Conservation (phyloP, 2,888 invertebrate genomes). For the Empis stercorea region DNA sequence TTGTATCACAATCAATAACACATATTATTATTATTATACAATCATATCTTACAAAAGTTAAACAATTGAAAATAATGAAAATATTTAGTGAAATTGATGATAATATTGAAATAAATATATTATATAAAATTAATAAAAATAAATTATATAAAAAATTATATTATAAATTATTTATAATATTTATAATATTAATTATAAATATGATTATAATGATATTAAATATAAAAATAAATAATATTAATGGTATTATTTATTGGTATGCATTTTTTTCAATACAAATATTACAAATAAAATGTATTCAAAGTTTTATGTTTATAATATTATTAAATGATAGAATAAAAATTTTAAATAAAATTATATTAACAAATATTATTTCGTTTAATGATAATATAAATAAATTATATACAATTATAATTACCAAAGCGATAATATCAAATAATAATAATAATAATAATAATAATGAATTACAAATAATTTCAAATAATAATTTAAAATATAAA, state of each 20-base stretch:
- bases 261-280: slow-evolving; percentile 18
- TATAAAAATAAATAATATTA: background rate
- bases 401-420: background rate
- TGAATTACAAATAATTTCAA: background rate
- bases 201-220: slow-evolving; percentile 3
- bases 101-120: slow-evolving; percentile 9
- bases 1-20: slow-evolving; percentile 16
- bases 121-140: slow-evolving; percentile 1
- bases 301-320: slow-evolving; percentile 15
- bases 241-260: slow-evolving; percentile 12
- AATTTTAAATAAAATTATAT: slow-evolving; percentile 11
- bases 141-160: background rate
- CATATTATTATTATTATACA: slow-evolving; percentile 19
- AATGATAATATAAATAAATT: background rate
- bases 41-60: slow-evolving; percentile 12
- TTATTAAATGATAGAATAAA: slow-evolving; percentile 11
- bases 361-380: slow-evolving; percentile 6
- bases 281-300: slow-evolving; percentile 23
- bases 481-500: slow-evolving; percentile 7
- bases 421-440: background rate
- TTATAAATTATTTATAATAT: slow-evolving; percentile 4
- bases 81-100: slow-evolving; percentile 13
- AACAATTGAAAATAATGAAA: slow-evolving; percentile 11
- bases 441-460: too few species aligned
- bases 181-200: slow-evolving; percentile 1